These are phyloP conservation scores for Drosophila novamexicana DNA, from an alignment of 1,140 invertebrate species.

Conservation along the genomic window DNA sequence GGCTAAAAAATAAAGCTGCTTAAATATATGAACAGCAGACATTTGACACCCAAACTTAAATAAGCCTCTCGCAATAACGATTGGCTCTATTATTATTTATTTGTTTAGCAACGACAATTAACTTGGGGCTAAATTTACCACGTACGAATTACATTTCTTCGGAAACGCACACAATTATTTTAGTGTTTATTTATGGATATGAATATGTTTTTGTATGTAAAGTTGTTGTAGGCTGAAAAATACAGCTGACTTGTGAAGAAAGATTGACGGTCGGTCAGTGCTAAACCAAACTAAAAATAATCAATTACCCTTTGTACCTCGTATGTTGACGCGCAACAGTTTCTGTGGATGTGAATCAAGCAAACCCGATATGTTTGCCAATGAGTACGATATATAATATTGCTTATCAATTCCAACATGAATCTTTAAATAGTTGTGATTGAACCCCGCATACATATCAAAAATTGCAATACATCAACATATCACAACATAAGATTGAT, in stretches of 20 bases:
- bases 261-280: slow-evolving; percentile 26
- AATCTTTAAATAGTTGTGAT: slow-evolving; percentile 34
- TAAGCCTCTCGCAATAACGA: background rate
- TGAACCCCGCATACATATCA: slow-evolving; percentile 47
- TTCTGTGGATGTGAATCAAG: slow-evolving; percentile 14
- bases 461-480: slow-evolving; percentile 43
- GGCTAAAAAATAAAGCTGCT: no score
- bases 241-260: slow-evolving; percentile 29
- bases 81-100: background rate
- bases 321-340: slow-evolving; percentile 17
- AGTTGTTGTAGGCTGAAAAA: slow-evolving; percentile 29
- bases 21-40: background rate
- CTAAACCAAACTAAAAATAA: slow-evolving; percentile 22
- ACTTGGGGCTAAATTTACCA: slow-evolving; percentile 28
- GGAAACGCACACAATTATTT: slow-evolving; percentile 16
- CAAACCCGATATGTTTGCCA: background rate
- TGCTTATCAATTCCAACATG: slow-evolving; percentile 38
- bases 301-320: slow-evolving; percentile 21
- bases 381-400: slow-evolving; percentile 9
- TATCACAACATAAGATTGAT: slow-evolving; percentile 20
- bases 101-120: slow-evolving; percentile 41
- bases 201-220: slow-evolving; percentile 1
- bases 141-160: slow-evolving; percentile 21
- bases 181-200: slow-evolving; percentile 4
- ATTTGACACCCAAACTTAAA: slow-evolving; percentile 2